Evolutionary conservation across 2,113 vertebrate species (phyloP), one percentile per base, ranked within the genome.

Genomic region (Ceyx cyanopectus): DNA sequence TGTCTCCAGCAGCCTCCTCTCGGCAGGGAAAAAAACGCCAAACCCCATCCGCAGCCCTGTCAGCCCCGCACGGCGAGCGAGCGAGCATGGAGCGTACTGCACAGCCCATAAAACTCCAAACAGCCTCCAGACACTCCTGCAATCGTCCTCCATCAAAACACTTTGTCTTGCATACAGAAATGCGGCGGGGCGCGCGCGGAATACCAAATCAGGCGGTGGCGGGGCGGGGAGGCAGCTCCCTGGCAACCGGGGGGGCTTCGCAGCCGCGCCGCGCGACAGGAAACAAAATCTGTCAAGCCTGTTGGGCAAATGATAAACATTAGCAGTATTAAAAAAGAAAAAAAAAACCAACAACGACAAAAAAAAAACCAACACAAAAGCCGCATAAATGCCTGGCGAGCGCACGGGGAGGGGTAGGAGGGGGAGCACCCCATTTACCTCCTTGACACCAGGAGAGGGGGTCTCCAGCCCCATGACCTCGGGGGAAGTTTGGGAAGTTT

Each of bases 91-190:
- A 22, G 92, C 83, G 98, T 98, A 98, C 99, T 99, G 99, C 99
- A 99, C 98, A 98, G 98, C 98, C 98, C 98, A 98, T 99, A 99
- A 99, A 99, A 98, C 98, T 98, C 98, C 98, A 98, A 99, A 98
- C 98, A 98, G 98, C 98, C 98, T 98, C 98, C 98, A 99, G 98
- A 99, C 98, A 98, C 98, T 99, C 98, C 98, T 97, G 98, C 99
- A 98, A 99, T 99, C 99, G 99, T 98, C 98, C 98, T 99, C 98
- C 99, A 99, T 99, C 99, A 99, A 99, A 99, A 99, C 99, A 99
- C 99, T 99, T 99, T 99, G 99, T 99, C 99, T 99, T 98, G 98
- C 98, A 99, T 99, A 98, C 99, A 99, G 98, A 99, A 99, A 99
- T 99, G 99, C 98, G 98, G 98, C 98, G 98, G 98, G 98, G 98